Percentiles rank a stretch among this genome's conserved stretches.
These are phyloP conservation scores for Glaucopsyche alexis DNA, from an alignment of 2,888 invertebrate genomes.

Conservation along the genomic window DNA sequence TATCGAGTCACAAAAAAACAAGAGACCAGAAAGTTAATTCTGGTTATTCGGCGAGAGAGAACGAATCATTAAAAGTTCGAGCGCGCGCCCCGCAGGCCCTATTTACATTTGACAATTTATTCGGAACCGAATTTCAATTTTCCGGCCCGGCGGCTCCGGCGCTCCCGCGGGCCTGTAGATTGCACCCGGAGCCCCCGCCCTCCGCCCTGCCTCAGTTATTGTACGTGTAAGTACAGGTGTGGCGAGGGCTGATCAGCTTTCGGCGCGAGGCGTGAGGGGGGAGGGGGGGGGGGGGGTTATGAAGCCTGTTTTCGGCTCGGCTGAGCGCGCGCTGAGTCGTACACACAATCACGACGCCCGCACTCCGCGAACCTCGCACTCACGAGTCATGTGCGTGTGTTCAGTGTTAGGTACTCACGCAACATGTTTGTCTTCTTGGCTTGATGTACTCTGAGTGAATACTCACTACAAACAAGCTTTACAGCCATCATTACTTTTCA, in stretches of 20 bases:
- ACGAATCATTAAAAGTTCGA: constrained; percentile 6
- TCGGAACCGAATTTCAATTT: constrained; percentile 26
- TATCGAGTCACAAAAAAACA: neutral
- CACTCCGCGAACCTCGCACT: neutral
- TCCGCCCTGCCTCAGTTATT: neutral
- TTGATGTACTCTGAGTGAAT: neutral
- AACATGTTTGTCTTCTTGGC: neutral
- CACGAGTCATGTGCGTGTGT: neutral
- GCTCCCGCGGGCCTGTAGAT: constrained; percentile 11
- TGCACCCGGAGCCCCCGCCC: neutral
- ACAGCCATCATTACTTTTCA: too few species aligned
- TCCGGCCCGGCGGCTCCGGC: constrained; percentile 10
- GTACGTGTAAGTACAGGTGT: neutral
- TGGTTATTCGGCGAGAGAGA: constrained; percentile 3
- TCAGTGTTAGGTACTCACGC: neutral
- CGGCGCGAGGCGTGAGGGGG: neutral
- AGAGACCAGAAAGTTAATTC: neutral
- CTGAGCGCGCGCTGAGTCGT: constrained; percentile 8
- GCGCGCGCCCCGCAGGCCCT: neutral
- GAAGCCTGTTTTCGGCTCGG: neutral
- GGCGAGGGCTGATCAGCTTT: neutral
- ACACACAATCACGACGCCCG: neutral
- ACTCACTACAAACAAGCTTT: neutral
- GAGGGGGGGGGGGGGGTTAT: neutral
- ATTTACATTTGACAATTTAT: constrained; percentile 27